Evolutionary conservation across 2,888 invertebrate genomes (phyloP).

Genomic region (Deilephila elpenor): DNA sequence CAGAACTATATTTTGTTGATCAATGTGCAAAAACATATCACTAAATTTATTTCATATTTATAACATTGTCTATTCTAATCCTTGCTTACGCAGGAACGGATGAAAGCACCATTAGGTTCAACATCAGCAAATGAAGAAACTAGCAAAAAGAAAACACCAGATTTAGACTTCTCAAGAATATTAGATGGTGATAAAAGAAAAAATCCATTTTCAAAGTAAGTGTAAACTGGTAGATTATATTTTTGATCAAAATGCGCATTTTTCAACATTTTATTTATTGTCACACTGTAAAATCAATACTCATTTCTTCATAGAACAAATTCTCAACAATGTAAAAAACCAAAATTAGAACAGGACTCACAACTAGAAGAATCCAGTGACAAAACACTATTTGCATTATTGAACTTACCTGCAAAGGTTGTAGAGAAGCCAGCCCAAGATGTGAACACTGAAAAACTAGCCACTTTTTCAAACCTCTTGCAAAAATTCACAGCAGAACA

Average conservation of each 20-base stretch:
- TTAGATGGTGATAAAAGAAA: conserved; percentile 87
- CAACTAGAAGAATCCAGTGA: conserved; percentile 81
- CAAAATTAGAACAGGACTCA: conserved; percentile 56
- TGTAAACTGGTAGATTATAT: conserved; percentile 21
- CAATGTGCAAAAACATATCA: no score
- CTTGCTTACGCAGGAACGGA: conserved; percentile 67
- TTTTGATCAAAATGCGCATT: no score
- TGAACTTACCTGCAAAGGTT: conserved; percentile 72
- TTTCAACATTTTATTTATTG: neutral
- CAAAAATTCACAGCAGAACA: conserved; percentile 79
- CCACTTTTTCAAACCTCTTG: conserved; percentile 78
- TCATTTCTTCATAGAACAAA: conserved; percentile 55
- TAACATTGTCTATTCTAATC: conserved; percentile 15
- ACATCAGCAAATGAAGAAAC: conserved; percentile 52
- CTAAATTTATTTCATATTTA: neutral
- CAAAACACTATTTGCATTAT: conserved; percentile 84
- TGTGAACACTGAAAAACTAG: conserved; percentile 68
- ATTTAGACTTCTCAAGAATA: conserved; percentile 79
- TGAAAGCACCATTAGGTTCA: conserved; percentile 69
- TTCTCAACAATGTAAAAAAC: conserved; percentile 62
- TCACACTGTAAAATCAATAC: neutral
- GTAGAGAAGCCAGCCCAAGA: conserved; percentile 61
- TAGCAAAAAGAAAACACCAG: conserved; percentile 52
- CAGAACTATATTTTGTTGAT: no score
- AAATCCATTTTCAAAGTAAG: conserved; percentile 90